phyloP scores from a whole-genome alignment of 2,888 invertebrate genomes.

The Eubasilissa splendida region DNA sequence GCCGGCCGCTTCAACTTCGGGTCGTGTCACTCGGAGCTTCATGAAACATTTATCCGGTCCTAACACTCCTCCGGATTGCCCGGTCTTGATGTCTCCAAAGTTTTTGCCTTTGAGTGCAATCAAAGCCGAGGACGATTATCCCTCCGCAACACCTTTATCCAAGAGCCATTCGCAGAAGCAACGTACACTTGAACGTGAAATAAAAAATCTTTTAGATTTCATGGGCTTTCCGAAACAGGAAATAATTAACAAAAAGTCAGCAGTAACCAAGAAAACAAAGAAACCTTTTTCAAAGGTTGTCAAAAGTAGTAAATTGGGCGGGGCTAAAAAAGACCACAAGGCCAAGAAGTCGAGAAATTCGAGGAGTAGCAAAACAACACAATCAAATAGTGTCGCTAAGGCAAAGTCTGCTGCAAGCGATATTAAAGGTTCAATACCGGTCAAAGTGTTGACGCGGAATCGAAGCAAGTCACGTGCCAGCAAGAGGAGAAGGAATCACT shows the following conservation, averaged over 20 bases:
- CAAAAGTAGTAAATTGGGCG: background rate
- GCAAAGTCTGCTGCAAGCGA: background rate
- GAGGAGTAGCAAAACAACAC: background rate
- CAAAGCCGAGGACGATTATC: background rate
- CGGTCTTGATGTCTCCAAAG: background rate
- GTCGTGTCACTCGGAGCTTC: slow-evolving; percentile 32
- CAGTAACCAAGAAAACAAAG: background rate
- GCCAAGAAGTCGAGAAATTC: background rate
- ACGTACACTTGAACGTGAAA: slow-evolving; percentile 21
- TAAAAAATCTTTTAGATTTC: slow-evolving; percentile 25
- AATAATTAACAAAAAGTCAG: background rate
- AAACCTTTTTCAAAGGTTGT: background rate
- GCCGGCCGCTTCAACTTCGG: slow-evolving; percentile 1
- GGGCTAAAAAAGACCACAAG: background rate
- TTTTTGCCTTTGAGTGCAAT: background rate
- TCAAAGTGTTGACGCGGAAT: slow-evolving; percentile 26
- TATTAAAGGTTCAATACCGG: background rate
- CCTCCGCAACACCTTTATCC: background rate
- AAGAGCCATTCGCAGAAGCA: background rate
- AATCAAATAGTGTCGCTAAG: background rate
- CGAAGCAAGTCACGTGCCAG: background rate
- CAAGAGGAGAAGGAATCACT: slow-evolving; percentile 8
- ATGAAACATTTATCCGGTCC: slow-evolving; percentile 10
- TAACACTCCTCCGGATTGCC: background rate
- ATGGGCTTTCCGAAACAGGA: slow-evolving; percentile 27